Evolutionary conservation across 1,140 invertebrate species (phyloP), one percentile per base, ranked within the genome.

Genomic region (Drosophila kikkawai): DNA sequence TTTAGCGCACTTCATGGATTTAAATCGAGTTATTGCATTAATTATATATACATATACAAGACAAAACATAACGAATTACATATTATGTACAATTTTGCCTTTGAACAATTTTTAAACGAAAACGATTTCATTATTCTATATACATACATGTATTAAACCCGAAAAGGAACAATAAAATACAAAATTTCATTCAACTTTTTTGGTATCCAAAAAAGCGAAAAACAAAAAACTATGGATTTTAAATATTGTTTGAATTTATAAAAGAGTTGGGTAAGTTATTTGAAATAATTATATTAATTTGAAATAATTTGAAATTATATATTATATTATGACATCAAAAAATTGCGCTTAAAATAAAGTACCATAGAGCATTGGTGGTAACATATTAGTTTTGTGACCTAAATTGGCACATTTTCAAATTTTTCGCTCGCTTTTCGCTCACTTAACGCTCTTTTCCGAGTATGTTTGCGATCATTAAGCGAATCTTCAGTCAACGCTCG

Each of bases 121-220:
- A 83, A 68, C 74, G 80, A 87, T 90, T 86, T 86, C 75, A 86
- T 76, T 82, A 82, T 82, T 66, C 74, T 60, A 67, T 67, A 71
- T 75, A 79, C 64, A 71, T 59, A 75, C 50, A 71, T 79, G 77
- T 82, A 80, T 34, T 64, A 64, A 75, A 79, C 66, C 61, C 64
- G 53, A 39, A 87, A 85, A 78, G 60, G 82, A 70, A 87, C 80
- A 87, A 87, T 87, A 87, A 87, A 85, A 79, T 66, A 87, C 80
- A 87, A 87, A 85, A 79, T 69, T 70, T 64, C 63, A 55, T 69
- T 68, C 70, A 86, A 86, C 83, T 87, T 87, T 87, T 87, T 87
- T 87, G 83, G 84, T 63, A 87, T 87, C 80, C 83, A 87, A 87
- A 80, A 80, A 74, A 87, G 83, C 71, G 58, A 85, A 87, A 87